A percentile compares a stretch with the other conserved stretches of the same genome.
Conservation (phyloP, 2,113 vertebrate genomes). For the Labeo rohita region DNA sequence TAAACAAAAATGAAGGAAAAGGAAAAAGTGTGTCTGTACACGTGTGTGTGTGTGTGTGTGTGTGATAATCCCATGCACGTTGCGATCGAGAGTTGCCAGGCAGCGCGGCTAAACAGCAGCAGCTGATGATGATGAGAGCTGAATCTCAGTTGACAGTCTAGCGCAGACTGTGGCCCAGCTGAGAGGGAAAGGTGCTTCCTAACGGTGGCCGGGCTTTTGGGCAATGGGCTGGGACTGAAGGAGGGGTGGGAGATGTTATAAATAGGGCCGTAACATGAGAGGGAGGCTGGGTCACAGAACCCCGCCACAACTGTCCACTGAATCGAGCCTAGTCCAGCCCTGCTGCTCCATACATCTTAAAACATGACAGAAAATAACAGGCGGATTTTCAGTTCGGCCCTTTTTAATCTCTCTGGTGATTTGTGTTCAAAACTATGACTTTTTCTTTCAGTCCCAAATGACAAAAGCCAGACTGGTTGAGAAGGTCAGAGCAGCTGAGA, state of each 20-base stretch:
- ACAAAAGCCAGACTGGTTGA: neutral
- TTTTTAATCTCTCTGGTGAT: neutral
- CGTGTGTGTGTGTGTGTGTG: constrained; percentile 70
- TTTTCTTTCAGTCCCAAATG: neutral
- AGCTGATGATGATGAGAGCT: constrained; percentile 78
- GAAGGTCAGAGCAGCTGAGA: neutral
- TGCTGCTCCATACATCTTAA: constrained; percentile 72
- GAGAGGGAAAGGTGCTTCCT: constrained; percentile 56
- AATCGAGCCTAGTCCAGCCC: constrained; percentile 80
- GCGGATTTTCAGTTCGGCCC: neutral
- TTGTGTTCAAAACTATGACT: neutral
- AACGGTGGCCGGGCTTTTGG: constrained; percentile 46
- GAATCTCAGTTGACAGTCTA: constrained; percentile 84
- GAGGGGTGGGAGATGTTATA: constrained; percentile 91
- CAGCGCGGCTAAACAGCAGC: constrained; percentile 71
- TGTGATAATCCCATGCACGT: constrained; percentile 82
- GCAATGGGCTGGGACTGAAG: constrained; percentile 84
- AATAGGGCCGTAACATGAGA: constrained; percentile 99
- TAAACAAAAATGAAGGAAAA: constrained; percentile 51
- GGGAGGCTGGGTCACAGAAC: constrained; percentile 94
- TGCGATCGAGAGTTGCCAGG: constrained; percentile 74
- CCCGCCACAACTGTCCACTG: constrained; percentile 86
- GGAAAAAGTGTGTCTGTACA: constrained; percentile 53
- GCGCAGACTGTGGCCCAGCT: constrained; percentile 47
- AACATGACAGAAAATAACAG: constrained; percentile 28